Conservation (phyloP, 1,140 invertebrate species). For the Holcopasites calliopsidis region DNA sequence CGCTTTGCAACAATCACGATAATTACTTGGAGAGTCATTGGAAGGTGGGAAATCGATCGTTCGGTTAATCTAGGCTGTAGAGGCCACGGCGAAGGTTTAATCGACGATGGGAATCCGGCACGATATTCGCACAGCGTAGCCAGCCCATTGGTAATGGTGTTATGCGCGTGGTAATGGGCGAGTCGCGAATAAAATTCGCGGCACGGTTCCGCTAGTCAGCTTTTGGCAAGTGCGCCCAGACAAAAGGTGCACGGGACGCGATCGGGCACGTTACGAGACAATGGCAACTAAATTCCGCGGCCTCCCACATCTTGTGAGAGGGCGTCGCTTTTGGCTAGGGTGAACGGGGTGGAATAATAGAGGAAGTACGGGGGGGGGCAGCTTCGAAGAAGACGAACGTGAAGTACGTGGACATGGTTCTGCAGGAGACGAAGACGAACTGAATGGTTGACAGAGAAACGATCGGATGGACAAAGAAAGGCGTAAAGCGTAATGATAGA, state of each 20-base stretch:
- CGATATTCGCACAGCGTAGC: background rate
- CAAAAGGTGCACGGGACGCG: slow-evolving; percentile 58
- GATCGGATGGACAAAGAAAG: slow-evolving; percentile 3
- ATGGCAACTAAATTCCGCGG: slow-evolving; percentile 75
- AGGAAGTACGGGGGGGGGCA: background rate
- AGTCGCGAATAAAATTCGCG: slow-evolving; percentile 72
- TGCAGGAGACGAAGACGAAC: background rate
- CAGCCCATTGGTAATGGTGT: background rate
- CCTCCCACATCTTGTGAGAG: slow-evolving; percentile 56
- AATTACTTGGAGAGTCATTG: too few relatives aligned
- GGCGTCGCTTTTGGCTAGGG: slow-evolving; percentile 48
- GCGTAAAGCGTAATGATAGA: too few relatives aligned
- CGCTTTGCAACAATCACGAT: too few relatives aligned
- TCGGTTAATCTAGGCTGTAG: background rate
- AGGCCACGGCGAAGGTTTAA: background rate
- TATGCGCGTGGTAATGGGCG: slow-evolving; percentile 46
- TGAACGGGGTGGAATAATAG: background rate
- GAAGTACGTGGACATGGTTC: background rate
- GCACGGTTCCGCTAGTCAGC: slow-evolving; percentile 74
- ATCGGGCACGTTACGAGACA: slow-evolving; percentile 74
- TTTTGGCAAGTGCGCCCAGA: slow-evolving; percentile 67
- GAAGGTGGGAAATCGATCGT: too few relatives aligned
- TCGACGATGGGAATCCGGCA: background rate
- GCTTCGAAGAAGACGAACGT: slow-evolving; percentile 18
- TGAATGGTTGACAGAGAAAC: background rate